Evolutionary conservation across 2,888 invertebrate species (phyloP).

Genomic region (Apodemia mormo): DNA sequence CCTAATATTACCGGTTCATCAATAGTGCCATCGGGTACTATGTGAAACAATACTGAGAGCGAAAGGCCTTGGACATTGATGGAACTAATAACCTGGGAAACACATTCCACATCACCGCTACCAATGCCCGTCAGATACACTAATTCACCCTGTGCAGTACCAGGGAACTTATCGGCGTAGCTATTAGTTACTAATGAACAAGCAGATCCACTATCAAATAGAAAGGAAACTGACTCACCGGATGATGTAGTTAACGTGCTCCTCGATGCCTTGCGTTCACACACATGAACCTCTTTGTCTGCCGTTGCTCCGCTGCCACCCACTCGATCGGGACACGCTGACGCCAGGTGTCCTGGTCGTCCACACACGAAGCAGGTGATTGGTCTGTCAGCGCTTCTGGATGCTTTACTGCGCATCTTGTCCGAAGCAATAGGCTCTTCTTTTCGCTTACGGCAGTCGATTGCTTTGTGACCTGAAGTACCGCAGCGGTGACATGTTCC

Average conservation of each 20-base stretch:
- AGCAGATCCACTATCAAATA: conserved; percentile 2
- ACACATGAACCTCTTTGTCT: not conserved
- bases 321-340: not conserved
- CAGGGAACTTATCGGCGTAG: not conserved
- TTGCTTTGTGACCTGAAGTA: not conserved
- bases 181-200: not conserved
- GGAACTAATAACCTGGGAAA: not conserved
- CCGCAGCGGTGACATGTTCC: not conserved
- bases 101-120: not conserved
- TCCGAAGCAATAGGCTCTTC: not conserved
- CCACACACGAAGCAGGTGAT: conserved; percentile 16
- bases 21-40: not conserved
- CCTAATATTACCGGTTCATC: not conserved
- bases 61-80: conserved; percentile 2
- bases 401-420: not conserved
- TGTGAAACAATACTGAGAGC: not conserved
- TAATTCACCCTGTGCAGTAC: not conserved
- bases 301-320: not conserved
- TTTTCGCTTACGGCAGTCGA: not conserved
- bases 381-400: not conserved
- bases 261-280: not conserved
- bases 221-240: not conserved
- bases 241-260: conserved; percentile 10
- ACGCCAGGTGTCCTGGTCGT: not conserved
- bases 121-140: not conserved